phyloP scores from a whole-genome alignment of 2,797 vertebrate genomes.

The Pristis pectinata region DNA sequence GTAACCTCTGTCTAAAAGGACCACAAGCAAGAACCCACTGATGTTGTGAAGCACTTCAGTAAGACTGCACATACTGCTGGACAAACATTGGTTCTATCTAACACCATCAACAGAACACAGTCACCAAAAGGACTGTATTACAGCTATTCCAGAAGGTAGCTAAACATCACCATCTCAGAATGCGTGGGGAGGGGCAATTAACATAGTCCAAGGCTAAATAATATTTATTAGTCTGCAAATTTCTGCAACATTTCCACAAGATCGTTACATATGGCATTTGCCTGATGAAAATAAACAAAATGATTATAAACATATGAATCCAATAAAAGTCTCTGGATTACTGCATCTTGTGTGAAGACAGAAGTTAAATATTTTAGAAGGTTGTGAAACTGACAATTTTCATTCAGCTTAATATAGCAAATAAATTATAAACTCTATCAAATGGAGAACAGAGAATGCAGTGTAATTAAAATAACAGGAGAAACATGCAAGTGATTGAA shows the following conservation, averaged over 20 bases:
- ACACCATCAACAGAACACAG: neutral
- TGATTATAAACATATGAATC: neutral
- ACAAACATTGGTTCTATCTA: neutral
- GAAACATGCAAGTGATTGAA: neutral
- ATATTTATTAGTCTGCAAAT: neutral
- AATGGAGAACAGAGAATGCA: neutral
- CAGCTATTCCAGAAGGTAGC: neutral
- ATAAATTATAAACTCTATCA: neutral
- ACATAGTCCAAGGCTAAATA: neutral
- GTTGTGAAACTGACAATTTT: neutral
- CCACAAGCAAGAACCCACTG: neutral
- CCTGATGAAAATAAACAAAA: neutral
- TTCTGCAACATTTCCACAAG: neutral
- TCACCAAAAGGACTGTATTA: neutral
- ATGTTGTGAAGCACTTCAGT: neutral
- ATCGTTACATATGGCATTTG: too few relatives aligned
- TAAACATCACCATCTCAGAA: neutral
- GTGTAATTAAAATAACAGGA: neutral
- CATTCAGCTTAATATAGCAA: neutral
- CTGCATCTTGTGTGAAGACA: neutral
- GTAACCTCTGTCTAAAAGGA: neutral
- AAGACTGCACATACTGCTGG: neutral
- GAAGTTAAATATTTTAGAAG: neutral
- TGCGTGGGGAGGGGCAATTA: neutral
- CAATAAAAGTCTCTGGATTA: neutral